These are phyloP conservation scores for Phrynosoma platyrhinos DNA, from an alignment of 2,113 vertebrate species.

Conservation along the genomic window DNA sequence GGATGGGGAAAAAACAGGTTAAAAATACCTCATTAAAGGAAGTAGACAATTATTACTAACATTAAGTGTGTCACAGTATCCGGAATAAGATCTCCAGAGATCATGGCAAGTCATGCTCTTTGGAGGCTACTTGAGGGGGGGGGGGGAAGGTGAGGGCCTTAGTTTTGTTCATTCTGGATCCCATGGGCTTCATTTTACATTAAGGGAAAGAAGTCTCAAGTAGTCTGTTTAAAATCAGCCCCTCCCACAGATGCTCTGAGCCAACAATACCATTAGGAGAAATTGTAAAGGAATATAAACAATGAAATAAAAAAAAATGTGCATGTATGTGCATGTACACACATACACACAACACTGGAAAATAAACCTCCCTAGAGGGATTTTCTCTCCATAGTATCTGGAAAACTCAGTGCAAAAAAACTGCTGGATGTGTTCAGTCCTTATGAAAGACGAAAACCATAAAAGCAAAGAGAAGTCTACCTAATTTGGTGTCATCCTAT, in stretches of 20 bases:
- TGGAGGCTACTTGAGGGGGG: background rate
- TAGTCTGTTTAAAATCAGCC: background rate
- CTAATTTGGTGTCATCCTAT: background rate
- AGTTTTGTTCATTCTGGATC: background rate
- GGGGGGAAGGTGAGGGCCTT: background rate
- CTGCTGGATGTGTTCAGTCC: fast-evolving
- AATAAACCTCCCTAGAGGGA: constrained; percentile 5
- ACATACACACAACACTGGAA: background rate
- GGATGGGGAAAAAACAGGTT: background rate
- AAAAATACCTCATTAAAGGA: background rate
- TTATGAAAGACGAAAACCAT: background rate
- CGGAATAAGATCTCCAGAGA: background rate
- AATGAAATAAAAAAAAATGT: background rate
- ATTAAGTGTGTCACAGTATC: background rate
- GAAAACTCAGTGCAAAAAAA: background rate
- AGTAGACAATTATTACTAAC: fast-evolving
- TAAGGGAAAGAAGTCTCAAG: background rate
- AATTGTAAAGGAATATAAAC: background rate
- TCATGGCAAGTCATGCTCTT: background rate
- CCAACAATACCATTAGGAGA: background rate
- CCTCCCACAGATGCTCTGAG: background rate
- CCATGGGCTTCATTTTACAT: background rate
- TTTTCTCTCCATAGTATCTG: background rate
- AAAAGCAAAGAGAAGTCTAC: background rate
- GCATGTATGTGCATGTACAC: too few species aligned